phyloP scores from a whole-genome alignment of 2,797 vertebrate species.

The Buceros bicornis region DNA sequence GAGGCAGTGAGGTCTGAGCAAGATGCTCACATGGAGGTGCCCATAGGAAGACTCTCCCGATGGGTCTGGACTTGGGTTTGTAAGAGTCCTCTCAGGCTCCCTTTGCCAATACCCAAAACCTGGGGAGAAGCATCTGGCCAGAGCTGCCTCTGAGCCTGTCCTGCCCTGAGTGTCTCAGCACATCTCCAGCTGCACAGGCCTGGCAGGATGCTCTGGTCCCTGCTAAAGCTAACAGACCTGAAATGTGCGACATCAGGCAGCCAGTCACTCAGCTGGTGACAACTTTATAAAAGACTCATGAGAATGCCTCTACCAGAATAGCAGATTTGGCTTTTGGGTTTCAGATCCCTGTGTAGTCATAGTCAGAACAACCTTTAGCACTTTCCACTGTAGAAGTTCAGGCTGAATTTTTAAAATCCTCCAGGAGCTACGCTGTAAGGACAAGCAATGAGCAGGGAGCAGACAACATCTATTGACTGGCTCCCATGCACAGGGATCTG shows the following conservation, averaged over 20 bases:
- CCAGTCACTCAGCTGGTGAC: neutral
- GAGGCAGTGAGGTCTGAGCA: neutral
- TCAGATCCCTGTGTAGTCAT: neutral
- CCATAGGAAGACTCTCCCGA: neutral
- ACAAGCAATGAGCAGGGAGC: neutral
- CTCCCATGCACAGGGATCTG: neutral
- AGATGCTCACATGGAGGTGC: neutral
- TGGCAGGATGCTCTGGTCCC: neutral
- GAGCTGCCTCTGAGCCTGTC: neutral
- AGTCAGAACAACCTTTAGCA: neutral
- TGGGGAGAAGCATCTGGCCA: neutral
- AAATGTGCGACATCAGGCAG: neutral
- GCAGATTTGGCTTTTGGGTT: neutral
- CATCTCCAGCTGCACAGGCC: neutral
- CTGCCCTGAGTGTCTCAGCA: neutral
- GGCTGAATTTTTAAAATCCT: neutral
- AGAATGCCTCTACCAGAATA: neutral
- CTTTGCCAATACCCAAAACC: neutral
- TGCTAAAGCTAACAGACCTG: neutral
- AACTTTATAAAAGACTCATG: neutral
- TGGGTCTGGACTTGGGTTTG: rapidly evolving
- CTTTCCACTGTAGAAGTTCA: neutral
- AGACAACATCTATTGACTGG: neutral
- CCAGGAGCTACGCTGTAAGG: rapidly evolving
- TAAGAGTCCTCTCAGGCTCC: neutral